Percentiles rank a stretch among this genome's conserved stretches.
Conservation (phyloP, 2,888 invertebrate genomes). For the Erpobdella octoculata region DNA sequence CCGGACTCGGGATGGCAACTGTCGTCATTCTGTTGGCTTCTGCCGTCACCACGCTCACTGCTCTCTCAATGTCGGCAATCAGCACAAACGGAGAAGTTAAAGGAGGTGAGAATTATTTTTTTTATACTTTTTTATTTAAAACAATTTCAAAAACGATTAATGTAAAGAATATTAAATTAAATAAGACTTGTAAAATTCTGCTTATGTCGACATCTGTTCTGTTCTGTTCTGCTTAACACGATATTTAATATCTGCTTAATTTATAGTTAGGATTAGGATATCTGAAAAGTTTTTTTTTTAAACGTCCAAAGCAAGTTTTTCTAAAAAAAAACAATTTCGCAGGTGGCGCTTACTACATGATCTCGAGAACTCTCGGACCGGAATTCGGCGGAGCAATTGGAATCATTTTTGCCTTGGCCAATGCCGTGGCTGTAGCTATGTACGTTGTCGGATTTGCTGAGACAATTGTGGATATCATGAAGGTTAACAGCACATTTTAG, state of each 20-base stretch:
- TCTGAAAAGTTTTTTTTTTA: too few species aligned
- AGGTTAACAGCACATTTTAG: too few species aligned
- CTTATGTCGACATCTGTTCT: too few species aligned
- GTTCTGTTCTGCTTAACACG: too few species aligned
- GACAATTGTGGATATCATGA: conserved; percentile 60
- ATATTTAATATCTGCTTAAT: too few species aligned
- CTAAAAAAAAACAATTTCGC: background rate
- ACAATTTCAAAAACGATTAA: too few species aligned
- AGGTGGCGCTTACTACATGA: conserved; percentile 94
- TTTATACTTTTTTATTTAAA: too few species aligned
- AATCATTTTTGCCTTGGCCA: conserved; percentile 89
- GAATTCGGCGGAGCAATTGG: conserved; percentile 94
- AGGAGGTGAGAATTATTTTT: conserved; percentile 65
- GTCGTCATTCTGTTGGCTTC: conserved; percentile 45
- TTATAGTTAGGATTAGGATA: too few species aligned
- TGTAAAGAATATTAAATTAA: too few species aligned
- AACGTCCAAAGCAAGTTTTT: too few species aligned
- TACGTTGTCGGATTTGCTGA: conserved; percentile 96
- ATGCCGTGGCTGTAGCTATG: conserved; percentile 91
- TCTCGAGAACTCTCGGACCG: conserved; percentile 86
- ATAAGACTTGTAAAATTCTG: too few species aligned
- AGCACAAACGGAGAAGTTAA: conserved; percentile 97
- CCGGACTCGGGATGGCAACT: conserved; percentile 68
- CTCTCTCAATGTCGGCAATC: conserved; percentile 93
- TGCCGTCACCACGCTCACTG: conserved; percentile 69